A percentile compares a stretch with the other conserved stretches of the same genome.
Evolutionary conservation across 2,797 vertebrate genomes (phyloP).

Genomic region (Siniperca obscura): DNA sequence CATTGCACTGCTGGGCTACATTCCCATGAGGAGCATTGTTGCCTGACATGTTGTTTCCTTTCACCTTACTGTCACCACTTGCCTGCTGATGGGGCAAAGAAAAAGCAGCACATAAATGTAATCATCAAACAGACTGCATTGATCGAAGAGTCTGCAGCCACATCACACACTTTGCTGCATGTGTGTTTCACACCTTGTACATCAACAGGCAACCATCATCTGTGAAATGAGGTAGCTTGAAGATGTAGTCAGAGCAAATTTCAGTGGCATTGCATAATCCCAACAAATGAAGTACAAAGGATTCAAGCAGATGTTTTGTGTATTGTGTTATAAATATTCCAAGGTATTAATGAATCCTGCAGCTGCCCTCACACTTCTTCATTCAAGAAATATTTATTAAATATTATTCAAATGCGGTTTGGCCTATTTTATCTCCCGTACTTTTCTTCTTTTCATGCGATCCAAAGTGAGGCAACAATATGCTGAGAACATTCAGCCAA

Average conservation of each 20-base stretch:
- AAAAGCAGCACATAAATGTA: constrained; percentile 31
- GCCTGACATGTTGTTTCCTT: constrained; percentile 78
- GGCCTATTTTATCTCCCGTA: constrained; percentile 13
- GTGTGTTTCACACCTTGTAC: constrained; percentile 25
- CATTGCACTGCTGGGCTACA: constrained; percentile 78
- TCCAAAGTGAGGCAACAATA: constrained; percentile 37
- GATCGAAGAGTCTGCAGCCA: constrained; percentile 1
- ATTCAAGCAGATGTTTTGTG: constrained; percentile 43
- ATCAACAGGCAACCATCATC: constrained; percentile 24
- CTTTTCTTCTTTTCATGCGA: constrained; percentile 19
- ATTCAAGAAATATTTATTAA: constrained; percentile 15
- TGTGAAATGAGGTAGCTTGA: constrained; percentile 24
- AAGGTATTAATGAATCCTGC: constrained; percentile 41
- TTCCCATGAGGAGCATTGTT: constrained; percentile 79
- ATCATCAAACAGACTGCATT: constrained; percentile 37
- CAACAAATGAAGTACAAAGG: constrained; percentile 34
- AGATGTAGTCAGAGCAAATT: constrained; percentile 22
- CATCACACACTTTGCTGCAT: background rate
- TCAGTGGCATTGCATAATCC: constrained; percentile 16
- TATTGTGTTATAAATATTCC: constrained; percentile 43
- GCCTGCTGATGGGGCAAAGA: constrained; percentile 61
- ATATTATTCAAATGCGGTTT: too few species aligned
- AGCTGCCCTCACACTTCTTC: constrained; percentile 35
- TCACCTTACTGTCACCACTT: constrained; percentile 77
- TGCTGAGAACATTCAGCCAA: constrained; percentile 40